Evolutionary conservation across 2,113 vertebrate genomes (phyloP).

Genomic region (Rhagologus leucostigma): DNA sequence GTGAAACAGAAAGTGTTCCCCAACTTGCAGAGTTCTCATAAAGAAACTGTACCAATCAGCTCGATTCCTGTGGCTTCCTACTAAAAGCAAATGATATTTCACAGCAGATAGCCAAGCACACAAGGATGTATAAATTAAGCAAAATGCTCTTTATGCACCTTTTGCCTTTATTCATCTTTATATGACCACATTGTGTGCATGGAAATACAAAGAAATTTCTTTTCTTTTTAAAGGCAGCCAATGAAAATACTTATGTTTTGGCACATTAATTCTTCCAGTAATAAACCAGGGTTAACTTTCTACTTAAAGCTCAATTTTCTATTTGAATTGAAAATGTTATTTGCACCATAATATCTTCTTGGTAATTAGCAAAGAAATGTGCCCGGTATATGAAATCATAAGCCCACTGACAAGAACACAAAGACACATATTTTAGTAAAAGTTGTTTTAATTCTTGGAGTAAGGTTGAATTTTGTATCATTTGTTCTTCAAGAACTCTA

Average conservation of each 20-base stretch:
- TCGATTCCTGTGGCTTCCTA: background rate
- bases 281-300: background rate
- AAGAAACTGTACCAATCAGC: background rate
- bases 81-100: background rate
- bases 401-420: background rate
- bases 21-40: background rate
- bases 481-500: background rate
- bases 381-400: background rate
- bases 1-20: constrained; percentile 2
- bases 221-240: background rate
- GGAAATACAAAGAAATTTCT: background rate
- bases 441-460: background rate
- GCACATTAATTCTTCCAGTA: background rate
- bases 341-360: background rate
- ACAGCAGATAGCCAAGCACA: background rate
- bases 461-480: background rate
- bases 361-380: background rate
- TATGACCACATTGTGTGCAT: background rate
- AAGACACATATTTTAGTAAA: background rate
- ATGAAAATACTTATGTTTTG: background rate
- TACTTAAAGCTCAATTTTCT: background rate
- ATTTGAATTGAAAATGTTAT: background rate
- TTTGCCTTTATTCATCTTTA: constrained; percentile 5
- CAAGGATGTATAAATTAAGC: background rate
- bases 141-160: background rate